These are phyloP conservation scores for Aplysina aerophoba DNA, from an alignment of 37 sponge, comb jelly and placozoan species.

Conservation along the genomic window DNA sequence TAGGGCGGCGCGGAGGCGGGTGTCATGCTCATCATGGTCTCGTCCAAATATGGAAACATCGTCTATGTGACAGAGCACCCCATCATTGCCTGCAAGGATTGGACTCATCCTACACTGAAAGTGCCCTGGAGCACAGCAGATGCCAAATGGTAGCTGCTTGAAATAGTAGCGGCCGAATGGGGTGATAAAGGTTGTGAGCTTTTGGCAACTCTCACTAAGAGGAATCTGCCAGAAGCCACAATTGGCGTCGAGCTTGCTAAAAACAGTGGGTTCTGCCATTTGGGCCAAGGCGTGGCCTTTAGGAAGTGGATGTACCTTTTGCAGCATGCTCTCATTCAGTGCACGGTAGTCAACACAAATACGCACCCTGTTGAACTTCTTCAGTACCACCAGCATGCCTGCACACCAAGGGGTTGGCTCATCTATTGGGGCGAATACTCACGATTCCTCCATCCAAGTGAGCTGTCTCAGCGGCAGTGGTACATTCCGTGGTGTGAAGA, in stretches of 20 bases:
- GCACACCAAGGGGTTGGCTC: conserved; percentile 52
- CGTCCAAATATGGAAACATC: conserved; percentile 40
- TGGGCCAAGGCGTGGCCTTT: conserved; percentile 21
- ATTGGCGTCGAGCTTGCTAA: not conserved
- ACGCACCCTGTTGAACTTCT: conserved; percentile 29
- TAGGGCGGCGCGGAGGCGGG: conserved; percentile 35
- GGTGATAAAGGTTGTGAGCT: conserved; percentile 6
- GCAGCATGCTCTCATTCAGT: conserved; percentile 27
- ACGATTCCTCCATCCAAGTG: conserved; percentile 25
- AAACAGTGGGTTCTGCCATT: conserved; percentile 32
- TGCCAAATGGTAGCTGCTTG: not conserved
- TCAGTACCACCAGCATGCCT: conserved; percentile 44
- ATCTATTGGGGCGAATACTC: conserved; percentile 24
- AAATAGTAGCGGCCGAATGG: conserved; percentile 5
- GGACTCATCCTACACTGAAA: conserved; percentile 37
- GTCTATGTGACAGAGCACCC: conserved; percentile 50
- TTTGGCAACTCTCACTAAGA: not conserved
- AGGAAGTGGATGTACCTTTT: conserved; percentile 33
- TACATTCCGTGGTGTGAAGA: conserved; percentile 38
- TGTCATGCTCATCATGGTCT: conserved; percentile 47
- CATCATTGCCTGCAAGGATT: conserved; percentile 36
- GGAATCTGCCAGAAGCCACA: conserved; percentile 4
- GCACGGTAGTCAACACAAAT: conserved; percentile 42
- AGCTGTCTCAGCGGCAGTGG: conserved; percentile 42
- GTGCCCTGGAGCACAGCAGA: conserved; percentile 43